These are phyloP conservation scores for Cryptocephalus moraei DNA, from an alignment of 2,888 invertebrate species.

Conservation along the genomic window DNA sequence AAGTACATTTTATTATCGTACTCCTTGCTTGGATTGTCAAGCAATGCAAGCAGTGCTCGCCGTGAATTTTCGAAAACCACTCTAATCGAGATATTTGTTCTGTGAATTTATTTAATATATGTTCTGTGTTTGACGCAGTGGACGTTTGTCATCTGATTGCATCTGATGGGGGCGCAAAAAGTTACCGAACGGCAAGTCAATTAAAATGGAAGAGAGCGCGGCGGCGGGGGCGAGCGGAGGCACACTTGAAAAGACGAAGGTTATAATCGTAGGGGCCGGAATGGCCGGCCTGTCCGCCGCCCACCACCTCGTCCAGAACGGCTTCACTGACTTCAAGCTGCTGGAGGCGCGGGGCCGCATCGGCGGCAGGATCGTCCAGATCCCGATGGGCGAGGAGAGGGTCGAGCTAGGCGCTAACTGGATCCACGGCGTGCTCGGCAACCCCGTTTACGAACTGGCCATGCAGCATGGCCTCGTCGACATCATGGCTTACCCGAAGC, in stretches of 20 bases:
- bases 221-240: constrained; percentile 8
- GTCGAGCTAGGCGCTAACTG: constrained; percentile 87
- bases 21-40: no score
- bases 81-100: no score
- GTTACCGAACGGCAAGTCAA: constrained; percentile 7
- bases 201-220: constrained; percentile 17
- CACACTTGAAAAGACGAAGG: constrained; percentile 40
- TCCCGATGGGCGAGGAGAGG: constrained; percentile 54
- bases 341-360: constrained; percentile 72
- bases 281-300: constrained; percentile 80
- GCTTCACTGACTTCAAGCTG: constrained; percentile 66
- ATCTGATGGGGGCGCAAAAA: constrained; percentile 22
- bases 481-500: constrained; percentile 74
- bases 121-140: no score
- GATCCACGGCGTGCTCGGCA: constrained; percentile 83
- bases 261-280: constrained; percentile 76
- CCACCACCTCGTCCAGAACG: constrained; percentile 70
- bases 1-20: no score
- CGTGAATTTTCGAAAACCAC: no score
- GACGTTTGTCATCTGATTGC: constrained; percentile 7
- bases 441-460: constrained; percentile 80
- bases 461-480: constrained; percentile 76
- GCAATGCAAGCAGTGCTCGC: no score
- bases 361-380: constrained; percentile 73
- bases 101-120: no score